These are phyloP conservation scores for Daphoenositta chrysoptera DNA, from an alignment of 2,113 vertebrate species.

Conservation along the genomic window DNA sequence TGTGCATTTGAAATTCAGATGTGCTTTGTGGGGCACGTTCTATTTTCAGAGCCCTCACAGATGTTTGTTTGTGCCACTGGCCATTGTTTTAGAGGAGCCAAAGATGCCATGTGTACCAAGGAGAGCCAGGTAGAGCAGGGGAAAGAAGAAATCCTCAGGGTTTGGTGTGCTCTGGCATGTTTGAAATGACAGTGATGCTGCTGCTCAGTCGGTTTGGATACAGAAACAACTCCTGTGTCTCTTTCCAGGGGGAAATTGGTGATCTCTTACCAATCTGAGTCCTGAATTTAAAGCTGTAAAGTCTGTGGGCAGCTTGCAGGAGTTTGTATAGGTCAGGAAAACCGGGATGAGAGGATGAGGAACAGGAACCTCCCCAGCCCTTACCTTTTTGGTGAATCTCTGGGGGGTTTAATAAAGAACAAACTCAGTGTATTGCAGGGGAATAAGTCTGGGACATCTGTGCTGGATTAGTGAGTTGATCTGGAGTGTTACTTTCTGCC, in stretches of 20 bases:
- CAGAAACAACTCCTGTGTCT: neutral
- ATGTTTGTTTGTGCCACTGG: neutral
- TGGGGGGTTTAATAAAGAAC: neutral
- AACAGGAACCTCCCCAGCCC: neutral
- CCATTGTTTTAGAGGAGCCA: neutral
- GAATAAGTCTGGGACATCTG: neutral
- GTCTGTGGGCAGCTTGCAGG: neutral
- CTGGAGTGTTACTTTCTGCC: neutral
- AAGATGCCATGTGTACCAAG: fast-evolving
- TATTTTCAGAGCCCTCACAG: neutral
- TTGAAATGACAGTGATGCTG: neutral
- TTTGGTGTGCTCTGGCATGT: neutral
- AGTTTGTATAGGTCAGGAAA: neutral
- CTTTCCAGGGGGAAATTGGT: neutral
- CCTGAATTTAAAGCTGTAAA: neutral
- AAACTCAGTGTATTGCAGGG: neutral
- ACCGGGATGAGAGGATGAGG: neutral
- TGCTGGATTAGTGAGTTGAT: neutral
- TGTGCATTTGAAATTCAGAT: neutral
- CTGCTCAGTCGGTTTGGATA: neutral
- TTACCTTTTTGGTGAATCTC: neutral
- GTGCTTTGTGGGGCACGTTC: neutral
- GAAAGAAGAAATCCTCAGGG: neutral
- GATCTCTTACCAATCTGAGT: neutral
- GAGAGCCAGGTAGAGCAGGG: neutral